Percentiles rank a stretch among this genome's conserved stretches.
These are phyloP conservation scores for Ceyx melanurus DNA, from an alignment of 2,113 vertebrate genomes.

Conservation along the genomic window DNA sequence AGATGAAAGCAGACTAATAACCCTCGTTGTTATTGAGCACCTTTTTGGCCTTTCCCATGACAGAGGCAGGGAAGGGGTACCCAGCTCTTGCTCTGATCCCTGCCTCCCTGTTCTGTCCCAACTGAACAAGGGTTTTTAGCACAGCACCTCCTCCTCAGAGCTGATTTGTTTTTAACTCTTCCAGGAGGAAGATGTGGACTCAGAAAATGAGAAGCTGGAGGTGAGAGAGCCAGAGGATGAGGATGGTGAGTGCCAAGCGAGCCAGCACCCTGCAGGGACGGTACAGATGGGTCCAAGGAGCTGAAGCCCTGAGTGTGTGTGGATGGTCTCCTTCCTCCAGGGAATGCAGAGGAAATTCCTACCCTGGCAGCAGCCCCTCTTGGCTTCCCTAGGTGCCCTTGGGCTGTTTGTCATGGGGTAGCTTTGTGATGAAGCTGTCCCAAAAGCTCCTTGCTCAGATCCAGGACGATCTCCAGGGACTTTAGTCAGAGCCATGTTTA, in stretches of 20 bases:
- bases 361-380: fast-evolving
- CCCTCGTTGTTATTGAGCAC: fast-evolving
- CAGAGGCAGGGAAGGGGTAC: background rate
- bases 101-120: background rate
- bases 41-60: background rate
- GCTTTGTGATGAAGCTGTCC: background rate
- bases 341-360: background rate
- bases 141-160: background rate
- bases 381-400: background rate
- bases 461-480: slow-evolving; percentile 11
- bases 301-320: background rate
- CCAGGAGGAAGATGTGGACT: slow-evolving; percentile 70
- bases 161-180: background rate
- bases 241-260: slow-evolving; percentile 58
- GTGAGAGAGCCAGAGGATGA: slow-evolving; percentile 62
- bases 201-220: slow-evolving; percentile 62
- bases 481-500: slow-evolving; percentile 47
- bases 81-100: background rate
- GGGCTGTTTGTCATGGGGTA: background rate
- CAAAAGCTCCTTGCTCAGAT: background rate
- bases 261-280: background rate
- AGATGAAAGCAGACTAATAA: background rate
- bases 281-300: background rate
- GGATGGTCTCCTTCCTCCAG: background rate
- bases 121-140: fast-evolving